Evolutionary conservation across 2,797 vertebrate genomes (phyloP), one percentile per base, ranked within the genome.

Genomic region (Aphelocoma californica): DNA sequence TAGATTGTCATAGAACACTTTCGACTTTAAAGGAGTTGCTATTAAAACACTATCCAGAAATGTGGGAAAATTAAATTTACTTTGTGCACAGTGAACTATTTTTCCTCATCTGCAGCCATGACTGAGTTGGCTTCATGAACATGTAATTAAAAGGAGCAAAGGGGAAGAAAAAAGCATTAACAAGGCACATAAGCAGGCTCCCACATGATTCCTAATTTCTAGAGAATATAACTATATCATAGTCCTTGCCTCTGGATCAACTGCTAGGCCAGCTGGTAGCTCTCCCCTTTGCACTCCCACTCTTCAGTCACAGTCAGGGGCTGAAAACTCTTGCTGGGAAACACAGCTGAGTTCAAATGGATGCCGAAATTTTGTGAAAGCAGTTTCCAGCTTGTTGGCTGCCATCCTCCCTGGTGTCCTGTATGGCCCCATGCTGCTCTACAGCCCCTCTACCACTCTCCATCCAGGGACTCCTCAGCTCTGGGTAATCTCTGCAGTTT

Each of bases 201-300:
- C 54, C 42, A 62, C 4, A 38, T 0, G 7, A 61, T 31, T 32
- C 17, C 32, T 70, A 4, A 50, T 69, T 90, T 92, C 88, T 58
- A 51, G 5, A 90, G 53, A 72, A 74, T 57, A 18, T 71, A 87
- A 57, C 67, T 86, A 24, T 90, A 95, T 93, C 84, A 79, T 16
- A 90, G 61, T 24, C 66, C 57, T 81, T 18, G 44, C 66, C 65
- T 69, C 85, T 69, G 70, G 57, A 44, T 38, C 87, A 95, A 81
- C 82, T 96, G 88, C 65, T 72, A 57, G 28, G 38, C 72, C 90
- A 95, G 87, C 81, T 96, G 93, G 56, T 74, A 83, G 57, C 40
- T 88, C 54, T 75, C 50, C 16, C 44, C 31, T 62, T 84, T 36
- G 61, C 31, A 23, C n/a, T 75, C 69, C 21, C 0, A 0, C 45